Conservation (phyloP, 1,140 invertebrate species). For the Platyura marginata region DNA sequence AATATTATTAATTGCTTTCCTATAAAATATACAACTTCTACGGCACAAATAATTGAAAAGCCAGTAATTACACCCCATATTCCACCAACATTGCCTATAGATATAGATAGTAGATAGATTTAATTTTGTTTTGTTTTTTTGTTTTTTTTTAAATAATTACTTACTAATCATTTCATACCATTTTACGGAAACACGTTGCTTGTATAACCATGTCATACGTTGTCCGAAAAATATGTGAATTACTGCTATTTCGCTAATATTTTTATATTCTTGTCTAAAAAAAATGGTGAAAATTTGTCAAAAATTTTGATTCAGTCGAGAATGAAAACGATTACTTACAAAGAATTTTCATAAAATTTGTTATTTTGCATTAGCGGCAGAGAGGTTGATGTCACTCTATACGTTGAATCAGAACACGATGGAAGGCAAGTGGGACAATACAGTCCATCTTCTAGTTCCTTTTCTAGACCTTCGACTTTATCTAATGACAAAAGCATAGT, state of each 20-base stretch:
- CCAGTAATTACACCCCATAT: background rate
- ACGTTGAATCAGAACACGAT: background rate
- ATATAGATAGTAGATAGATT: background rate
- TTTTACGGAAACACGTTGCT: background rate
- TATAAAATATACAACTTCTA: slow-evolving; percentile 2
- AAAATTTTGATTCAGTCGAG: background rate
- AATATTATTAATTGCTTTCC: background rate
- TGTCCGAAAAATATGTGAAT: background rate
- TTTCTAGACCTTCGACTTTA: background rate
- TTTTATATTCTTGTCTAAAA: background rate
- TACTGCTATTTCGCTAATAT: background rate
- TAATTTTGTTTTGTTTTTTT: background rate
- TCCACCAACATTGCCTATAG: slow-evolving; percentile 1
- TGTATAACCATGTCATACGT: background rate
- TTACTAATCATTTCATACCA: background rate
- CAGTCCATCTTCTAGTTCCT: background rate
- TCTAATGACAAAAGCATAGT: background rate
- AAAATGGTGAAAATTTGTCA: background rate
- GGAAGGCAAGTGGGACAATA: background rate
- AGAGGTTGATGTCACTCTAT: background rate
- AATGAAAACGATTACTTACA: background rate
- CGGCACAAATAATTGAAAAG: background rate
- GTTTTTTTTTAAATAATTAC: background rate
- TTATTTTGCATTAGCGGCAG: background rate
- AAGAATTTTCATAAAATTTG: background rate